Base-by-base conservation (phyloP, 2,113 vertebrate species). In the Bos javanicus region DNA sequence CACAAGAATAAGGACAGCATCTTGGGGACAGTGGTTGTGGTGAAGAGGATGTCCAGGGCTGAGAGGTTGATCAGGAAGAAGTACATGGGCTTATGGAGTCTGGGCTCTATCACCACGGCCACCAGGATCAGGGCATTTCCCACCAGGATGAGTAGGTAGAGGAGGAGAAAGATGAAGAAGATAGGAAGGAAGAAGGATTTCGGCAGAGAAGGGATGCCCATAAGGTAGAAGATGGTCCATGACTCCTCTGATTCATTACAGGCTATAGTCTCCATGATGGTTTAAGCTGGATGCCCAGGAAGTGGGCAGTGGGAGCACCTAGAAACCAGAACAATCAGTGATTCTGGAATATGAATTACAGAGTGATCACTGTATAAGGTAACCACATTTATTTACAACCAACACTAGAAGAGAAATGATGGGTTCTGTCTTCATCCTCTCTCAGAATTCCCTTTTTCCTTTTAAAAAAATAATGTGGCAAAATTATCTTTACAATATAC, bases 21-120 rank as follows among this genome's bases (percentile, higher is more conserved):
- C 93, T 97, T 98, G 10, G 98, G 98, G 30, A 98, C 93, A 11
- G 98, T 98, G 12, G 98, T 98, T 48, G 98, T 98, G 59, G 97
- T 97, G 62, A 98, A 97, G 0, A 98, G 90, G 17, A 98, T 83
- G n/a, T 98, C 98, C 28, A 98, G n/a, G 6, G 91, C 39, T 0
- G 98, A 98, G 64, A 98, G 98, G 25, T 98, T 98, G 26, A 96
- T 57, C 56, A 98, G 85, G 56, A 98, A 98, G 57, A 98, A 98
- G 25, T 98, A 98, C 98, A 98, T 98, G 91, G 98, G 98, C 16
- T 96, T 98, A 90, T 98, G 98, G 14, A 98, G 97, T 10, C 74
- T 98, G 86, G 97, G 95, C 14, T 98, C 96, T 57, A 39, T 15
- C 87, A 97, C 96, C 21, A 98, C 87, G 2, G 94, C 64, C 2